phyloP scores from a whole-genome alignment of 2,113 vertebrate species.

The Meriones unguiculatus region DNA sequence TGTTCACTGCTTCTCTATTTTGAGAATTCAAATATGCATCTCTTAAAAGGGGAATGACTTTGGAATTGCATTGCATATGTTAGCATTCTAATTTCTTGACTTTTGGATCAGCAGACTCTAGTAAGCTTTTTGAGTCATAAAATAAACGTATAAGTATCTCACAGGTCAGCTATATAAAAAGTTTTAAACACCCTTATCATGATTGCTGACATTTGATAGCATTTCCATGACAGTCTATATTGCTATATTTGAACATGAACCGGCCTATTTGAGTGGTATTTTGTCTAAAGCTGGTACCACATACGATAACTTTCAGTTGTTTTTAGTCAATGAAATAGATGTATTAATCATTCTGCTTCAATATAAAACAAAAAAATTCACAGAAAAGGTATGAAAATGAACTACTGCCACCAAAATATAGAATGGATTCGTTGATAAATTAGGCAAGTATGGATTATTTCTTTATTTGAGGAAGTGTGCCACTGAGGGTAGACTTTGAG shows the following conservation, averaged over 20 bases:
- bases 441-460: neutral
- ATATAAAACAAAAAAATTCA: neutral
- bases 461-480: neutral
- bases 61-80: neutral
- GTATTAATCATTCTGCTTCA: conserved; percentile 21
- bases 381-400: conserved; percentile 30
- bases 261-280: neutral
- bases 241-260: conserved; percentile 33
- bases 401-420: conserved; percentile 6
- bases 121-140: neutral
- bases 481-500: too few species aligned
- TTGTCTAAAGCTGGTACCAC: neutral
- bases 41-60: neutral
- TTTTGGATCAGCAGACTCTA: neutral
- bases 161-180: neutral
- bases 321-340: conserved; percentile 41
- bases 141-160: neutral
- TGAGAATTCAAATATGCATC: neutral
- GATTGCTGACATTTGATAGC: neutral
- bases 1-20: neutral
- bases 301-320: neutral
- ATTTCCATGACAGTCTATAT: neutral
- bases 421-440: conserved; percentile 33
- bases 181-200: neutral
- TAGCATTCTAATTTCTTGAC: neutral